phyloP scores from a whole-genome alignment of 2,113 vertebrate genomes.

The Dendropsophus ebraccatus region DNA sequence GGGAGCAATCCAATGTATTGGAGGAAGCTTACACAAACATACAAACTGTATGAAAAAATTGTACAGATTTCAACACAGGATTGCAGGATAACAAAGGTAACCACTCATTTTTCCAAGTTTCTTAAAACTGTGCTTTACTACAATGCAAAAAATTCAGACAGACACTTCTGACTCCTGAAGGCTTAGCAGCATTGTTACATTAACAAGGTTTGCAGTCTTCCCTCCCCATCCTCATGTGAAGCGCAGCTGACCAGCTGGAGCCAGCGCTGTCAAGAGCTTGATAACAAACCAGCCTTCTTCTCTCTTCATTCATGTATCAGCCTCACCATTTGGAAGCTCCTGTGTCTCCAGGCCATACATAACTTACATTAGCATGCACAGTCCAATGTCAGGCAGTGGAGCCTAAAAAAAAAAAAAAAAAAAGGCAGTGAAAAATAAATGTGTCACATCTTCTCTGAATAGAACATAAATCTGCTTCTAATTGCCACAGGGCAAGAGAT shows the following conservation, averaged over 20 bases:
- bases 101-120: not conserved
- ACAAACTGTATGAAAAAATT: not conserved
- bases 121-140: not conserved
- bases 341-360: constrained; percentile 54
- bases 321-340: constrained; percentile 38
- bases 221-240: constrained; percentile 34
- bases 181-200: not conserved
- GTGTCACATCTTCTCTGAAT: constrained; percentile 44
- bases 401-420: constrained; percentile 10
- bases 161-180: not conserved
- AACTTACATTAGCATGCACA: constrained; percentile 58
- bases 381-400: constrained; percentile 34
- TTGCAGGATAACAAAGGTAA: not conserved
- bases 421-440: constrained; percentile 40
- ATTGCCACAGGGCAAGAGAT: constrained; percentile 34
- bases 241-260: constrained; percentile 50
- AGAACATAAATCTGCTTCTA: constrained; percentile 47
- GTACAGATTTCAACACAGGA: not conserved
- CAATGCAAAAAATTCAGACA: not conserved
- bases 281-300: constrained; percentile 49
- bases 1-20: not conserved
- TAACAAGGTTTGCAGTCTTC: not conserved
- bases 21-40: not conserved
- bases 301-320: constrained; percentile 44
- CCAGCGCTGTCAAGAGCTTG: constrained; percentile 48